Base-by-base conservation (phyloP, 2,797 vertebrate species). In the Hypotaenidia philippensis region DNA sequence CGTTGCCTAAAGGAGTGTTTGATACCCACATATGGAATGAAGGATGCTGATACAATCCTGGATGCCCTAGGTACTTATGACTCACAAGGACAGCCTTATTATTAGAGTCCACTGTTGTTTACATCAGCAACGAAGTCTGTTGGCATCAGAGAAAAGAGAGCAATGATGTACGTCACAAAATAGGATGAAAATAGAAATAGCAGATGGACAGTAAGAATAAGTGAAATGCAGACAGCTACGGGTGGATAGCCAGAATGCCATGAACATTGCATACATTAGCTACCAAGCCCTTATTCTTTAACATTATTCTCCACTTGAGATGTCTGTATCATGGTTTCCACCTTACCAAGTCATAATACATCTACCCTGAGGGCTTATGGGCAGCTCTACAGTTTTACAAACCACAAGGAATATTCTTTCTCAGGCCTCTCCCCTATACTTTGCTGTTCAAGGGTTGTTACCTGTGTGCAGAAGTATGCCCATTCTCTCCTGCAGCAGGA, bases 11-110 rank as follows among this genome's bases (percentile, higher is more conserved):
- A 56, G 52, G 60, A 74, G 23, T 7, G 2, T 59, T 74, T 77
- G 19, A 64, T 53, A 34, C 12, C 17, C 34, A 56, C 31, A 18
- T 5, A 70, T 7, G 70, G 23, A 89, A 87, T 49, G 8, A 92
- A 90, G 32, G 20, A 50, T 56, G 60, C 11, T 27, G 49, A 68
- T 77, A 88, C 40, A 83, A 50, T 52, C 38, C 69, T 83, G n/a
- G 47, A 68, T 57, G 72, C 68, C 59, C 47, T 45, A 19, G 38
- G 52, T 65, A 87, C 59, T 70, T 65, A 61, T 77, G 87, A 95
- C 64, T 95, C 96, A 95, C 69, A 89, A 70, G 57, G 36, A 70
- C 44, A 87, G 49, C 6, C 23, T 93, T 83, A 47, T 53, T 70
- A 68, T 53, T 71, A 64, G 44, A 70, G 47, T 50, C 32, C 79